Percentiles rank a stretch among this genome's conserved stretches.
Conservation (phyloP, 2,113 vertebrate species). For the Rafetus swinhoei region DNA sequence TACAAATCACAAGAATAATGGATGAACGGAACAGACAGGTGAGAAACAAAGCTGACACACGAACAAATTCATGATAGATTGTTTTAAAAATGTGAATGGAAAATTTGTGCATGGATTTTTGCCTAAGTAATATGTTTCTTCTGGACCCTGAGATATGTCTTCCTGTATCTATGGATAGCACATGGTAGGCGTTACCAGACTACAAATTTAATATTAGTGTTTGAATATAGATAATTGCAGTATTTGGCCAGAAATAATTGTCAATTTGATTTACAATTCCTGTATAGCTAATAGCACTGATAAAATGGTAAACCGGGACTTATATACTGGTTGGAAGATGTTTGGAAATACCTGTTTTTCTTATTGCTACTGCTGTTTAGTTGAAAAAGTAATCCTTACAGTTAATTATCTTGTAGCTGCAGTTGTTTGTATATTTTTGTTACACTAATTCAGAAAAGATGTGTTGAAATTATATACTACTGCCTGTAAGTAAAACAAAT, state of each 20-base stretch:
- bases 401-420: neutral
- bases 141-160: neutral
- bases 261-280: neutral
- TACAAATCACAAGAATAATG: conserved; percentile 99
- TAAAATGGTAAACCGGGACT: neutral
- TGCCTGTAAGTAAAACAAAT: neutral
- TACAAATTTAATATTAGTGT: neutral
- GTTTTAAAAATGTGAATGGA: neutral
- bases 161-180: neutral
- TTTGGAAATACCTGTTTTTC: neutral
- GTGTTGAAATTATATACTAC: neutral
- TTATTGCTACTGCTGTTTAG: neutral
- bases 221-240: neutral
- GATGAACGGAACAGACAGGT: conserved; percentile 99
- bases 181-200: neutral
- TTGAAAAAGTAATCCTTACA: neutral
- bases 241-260: neutral
- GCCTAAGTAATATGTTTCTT: neutral
- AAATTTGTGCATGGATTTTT: neutral
- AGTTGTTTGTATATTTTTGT: neutral
- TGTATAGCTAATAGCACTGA: neutral
- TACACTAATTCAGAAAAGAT: neutral
- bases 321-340: neutral
- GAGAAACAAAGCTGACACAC: conserved; percentile 43
- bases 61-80: neutral